Evolutionary conservation across 1,140 invertebrate species (phyloP), one percentile per base, ranked within the genome.

Genomic region (Pogonomyrmex barbatus): DNA sequence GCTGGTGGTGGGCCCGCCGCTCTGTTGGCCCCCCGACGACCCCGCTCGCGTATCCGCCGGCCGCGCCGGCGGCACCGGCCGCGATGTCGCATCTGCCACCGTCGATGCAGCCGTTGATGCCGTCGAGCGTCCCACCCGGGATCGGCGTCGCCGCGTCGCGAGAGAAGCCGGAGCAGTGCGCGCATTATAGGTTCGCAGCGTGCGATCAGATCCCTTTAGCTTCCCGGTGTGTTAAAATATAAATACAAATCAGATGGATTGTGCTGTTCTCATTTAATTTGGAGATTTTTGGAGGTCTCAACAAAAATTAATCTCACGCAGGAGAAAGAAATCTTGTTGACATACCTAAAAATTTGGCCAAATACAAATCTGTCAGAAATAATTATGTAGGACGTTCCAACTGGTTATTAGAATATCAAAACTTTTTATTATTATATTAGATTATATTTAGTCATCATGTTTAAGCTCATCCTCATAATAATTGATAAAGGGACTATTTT

Each of bases 21-120:
- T 95, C 2, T 94, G 94, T 50, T 95, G 94, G 94, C 91, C 93
- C 93, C 0, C 93, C 93, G 71, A 87, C 89, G 2, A 58, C 54
- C 2, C 76, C 73, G 42, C 71, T 93, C 52, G 62, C 77, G 12
- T 93, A 93, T 36, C 50, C 86, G 0, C 36, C 89, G 5, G 39
- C 86, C 3, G 68, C 52, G 4, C 85, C 81, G 71, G 17, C 81
- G 71, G 17, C 90, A 91, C 63, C 91, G 85, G 36, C 90, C 76
- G 30, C 92, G 24, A 71, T 91, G 30, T 85, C 94, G 17, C 94
- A 94, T 54, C 60, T 95, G 8, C 90, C 92, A 3, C 91, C 92
- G 33, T 79, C 76, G 47, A 79, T 79, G 62, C 77, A 89, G 24
- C 87, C 87, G 1, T 67, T 89, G 39, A 73, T 89, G 78, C 89